These are phyloP conservation scores for Cryptus armator DNA, from an alignment of 2,888 invertebrate genomes.

Conservation along the genomic window DNA sequence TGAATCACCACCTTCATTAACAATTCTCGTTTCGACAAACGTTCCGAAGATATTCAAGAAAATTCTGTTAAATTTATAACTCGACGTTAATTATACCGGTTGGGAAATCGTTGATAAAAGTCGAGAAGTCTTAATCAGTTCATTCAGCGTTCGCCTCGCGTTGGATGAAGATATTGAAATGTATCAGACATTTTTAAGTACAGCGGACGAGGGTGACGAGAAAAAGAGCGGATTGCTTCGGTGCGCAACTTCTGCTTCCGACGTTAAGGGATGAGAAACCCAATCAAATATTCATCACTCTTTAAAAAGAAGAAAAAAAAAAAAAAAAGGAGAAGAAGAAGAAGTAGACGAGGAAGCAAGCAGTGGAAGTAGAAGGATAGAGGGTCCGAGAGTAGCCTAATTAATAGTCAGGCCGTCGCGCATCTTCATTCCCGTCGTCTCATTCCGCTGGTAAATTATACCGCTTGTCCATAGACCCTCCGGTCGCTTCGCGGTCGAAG, in stretches of 20 bases:
- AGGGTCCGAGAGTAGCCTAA: conserved; percentile 35
- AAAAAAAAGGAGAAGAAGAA: conserved; percentile 25
- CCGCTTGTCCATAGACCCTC: neutral
- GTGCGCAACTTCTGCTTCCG: conserved; percentile 24
- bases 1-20: neutral
- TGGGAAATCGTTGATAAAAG: conserved; percentile 49
- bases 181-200: conserved; percentile 42
- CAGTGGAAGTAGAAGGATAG: conserved; percentile 1
- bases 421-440: conserved; percentile 50
- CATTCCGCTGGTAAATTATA: conserved; percentile 52
- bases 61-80: conserved; percentile 41
- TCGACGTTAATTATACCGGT: conserved; percentile 52
- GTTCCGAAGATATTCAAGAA: conserved; percentile 15
- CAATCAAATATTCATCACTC: conserved; percentile 68
- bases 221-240: conserved; percentile 5
- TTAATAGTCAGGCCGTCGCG: conserved; percentile 57
- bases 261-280: conserved; percentile 41
- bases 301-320: conserved; percentile 19
- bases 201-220: conserved; percentile 28
- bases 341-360: conserved; percentile 12
- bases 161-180: conserved; percentile 45
- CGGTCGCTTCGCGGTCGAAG: conserved; percentile 5
- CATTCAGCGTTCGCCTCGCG: conserved; percentile 27
- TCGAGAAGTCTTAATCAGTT: conserved; percentile 22
- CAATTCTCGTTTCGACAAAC: neutral